These are phyloP conservation scores for Axis porcinus DNA, from an alignment of 2,113 vertebrate genomes.

Conservation along the genomic window DNA sequence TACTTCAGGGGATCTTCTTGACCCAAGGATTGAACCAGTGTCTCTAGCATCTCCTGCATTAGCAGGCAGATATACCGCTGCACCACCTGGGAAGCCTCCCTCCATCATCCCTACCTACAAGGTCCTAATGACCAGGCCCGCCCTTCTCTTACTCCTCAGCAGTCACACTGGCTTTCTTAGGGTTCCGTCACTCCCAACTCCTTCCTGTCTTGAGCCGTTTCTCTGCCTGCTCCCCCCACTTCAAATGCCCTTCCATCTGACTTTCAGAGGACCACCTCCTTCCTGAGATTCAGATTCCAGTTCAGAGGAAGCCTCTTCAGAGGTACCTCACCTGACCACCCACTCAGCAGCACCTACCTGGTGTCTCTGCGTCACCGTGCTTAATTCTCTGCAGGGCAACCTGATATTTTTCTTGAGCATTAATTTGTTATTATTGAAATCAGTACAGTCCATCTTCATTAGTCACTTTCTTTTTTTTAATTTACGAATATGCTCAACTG, in stretches of 20 bases:
- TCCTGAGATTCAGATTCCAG: not conserved
- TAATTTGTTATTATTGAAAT: not conserved
- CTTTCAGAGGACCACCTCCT: not conserved
- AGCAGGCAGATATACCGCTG: not conserved
- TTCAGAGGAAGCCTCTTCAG: not conserved
- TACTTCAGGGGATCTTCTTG: not conserved
- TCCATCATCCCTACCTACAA: not conserved
- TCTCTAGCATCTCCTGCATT: not conserved
- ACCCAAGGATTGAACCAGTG: not conserved
- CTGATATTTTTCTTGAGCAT: not conserved
- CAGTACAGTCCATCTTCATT: accelerated
- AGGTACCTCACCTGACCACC: not conserved
- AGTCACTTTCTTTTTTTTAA: not conserved
- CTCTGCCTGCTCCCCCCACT: not conserved
- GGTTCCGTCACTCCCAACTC: not conserved
- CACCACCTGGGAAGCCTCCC: not conserved
- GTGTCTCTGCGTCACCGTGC: too few relatives aligned
- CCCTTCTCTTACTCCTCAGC: accelerated
- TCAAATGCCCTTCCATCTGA: not conserved
- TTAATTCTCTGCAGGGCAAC: not conserved
- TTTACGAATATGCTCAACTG: not conserved
- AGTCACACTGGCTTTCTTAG: not conserved
- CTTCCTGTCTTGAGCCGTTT: not conserved
- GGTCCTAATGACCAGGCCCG: not conserved
- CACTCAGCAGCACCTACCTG: too few relatives aligned